Conservation (phyloP, 1,140 invertebrate genomes). For the Aphaenogaster floridana region DNA sequence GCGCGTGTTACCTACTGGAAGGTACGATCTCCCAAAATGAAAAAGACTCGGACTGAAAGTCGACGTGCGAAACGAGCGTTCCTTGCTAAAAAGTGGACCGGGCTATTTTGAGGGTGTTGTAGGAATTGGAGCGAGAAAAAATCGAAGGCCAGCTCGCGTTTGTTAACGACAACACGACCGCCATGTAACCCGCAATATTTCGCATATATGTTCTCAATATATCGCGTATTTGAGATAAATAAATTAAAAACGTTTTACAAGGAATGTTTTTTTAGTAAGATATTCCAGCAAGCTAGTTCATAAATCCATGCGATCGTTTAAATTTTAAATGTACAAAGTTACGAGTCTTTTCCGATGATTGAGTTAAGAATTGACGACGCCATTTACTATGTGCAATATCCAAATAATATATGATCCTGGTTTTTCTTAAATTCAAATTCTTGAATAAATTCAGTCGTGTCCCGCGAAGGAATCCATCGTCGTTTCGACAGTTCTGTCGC, state of each 20-base stretch:
- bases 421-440: conserved; percentile 45
- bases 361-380: background rate
- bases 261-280: background rate
- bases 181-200: conserved; percentile 2
- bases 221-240: background rate
- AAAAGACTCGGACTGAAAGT: conserved; percentile 8
- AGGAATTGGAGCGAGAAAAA: conserved; percentile 65
- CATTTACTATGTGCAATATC: background rate
- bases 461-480: conserved; percentile 6
- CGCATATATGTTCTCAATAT: background rate
- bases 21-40: conserved; percentile 1
- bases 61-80: conserved; percentile 19
- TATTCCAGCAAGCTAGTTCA: background rate
- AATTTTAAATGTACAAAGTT: conserved; percentile 23
- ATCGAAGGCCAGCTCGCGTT: conserved; percentile 22
- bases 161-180: conserved; percentile 13
- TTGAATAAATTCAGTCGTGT: conserved; percentile 35
- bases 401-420: conserved; percentile 20
- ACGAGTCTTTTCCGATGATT: background rate
- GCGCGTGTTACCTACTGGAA: conserved; percentile 9
- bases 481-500: conserved; percentile 39
- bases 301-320: background rate
- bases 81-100: background rate
- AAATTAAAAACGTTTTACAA: background rate
- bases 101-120: conserved; percentile 18